phyloP scores from a whole-genome alignment of 2,888 invertebrate genomes.

The Melanotus villosus region DNA sequence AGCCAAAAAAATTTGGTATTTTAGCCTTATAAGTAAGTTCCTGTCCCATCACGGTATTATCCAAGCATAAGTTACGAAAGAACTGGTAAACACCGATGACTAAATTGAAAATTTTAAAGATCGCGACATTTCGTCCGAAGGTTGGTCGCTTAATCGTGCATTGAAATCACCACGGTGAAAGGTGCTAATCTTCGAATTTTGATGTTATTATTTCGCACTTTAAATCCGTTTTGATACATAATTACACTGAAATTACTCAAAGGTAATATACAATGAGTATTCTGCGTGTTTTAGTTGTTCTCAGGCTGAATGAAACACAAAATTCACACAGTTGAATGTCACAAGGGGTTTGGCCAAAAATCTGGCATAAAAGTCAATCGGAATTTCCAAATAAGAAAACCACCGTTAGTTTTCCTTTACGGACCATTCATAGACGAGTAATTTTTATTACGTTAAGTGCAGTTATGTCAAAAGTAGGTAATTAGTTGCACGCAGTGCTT shows the following conservation, averaged over 20 bases:
- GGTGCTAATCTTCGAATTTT: conserved; percentile 37
- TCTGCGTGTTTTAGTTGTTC: conserved; percentile 20
- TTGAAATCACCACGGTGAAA: conserved; percentile 51
- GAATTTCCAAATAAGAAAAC: conserved; percentile 1
- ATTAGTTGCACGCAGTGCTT: conserved; percentile 12
- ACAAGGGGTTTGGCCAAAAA: conserved; percentile 2
- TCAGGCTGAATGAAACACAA: conserved; percentile 8
- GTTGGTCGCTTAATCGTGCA: conserved; percentile 46
- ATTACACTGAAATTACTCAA: conserved; percentile 7
- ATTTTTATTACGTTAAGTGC: conserved; percentile 45
- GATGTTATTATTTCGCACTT: conserved; percentile 4
- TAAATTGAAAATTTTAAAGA: conserved; percentile 25
- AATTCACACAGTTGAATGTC: conserved; percentile 32
- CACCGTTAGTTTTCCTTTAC: conserved; percentile 36
- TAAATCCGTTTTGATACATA: conserved; percentile 18
- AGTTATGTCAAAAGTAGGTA: conserved; percentile 41
- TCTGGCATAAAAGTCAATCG: neutral
- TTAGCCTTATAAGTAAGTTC: no score
- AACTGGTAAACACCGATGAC: conserved; percentile 17
- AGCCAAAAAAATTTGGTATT: no score
- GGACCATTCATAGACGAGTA: conserved; percentile 42
- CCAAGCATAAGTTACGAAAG: no score
- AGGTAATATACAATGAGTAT: conserved; percentile 4
- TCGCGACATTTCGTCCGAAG: conserved; percentile 42
- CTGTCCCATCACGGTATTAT: no score